These are phyloP conservation scores for Drosophila sucinea DNA, from an alignment of 1,140 invertebrate genomes.

Conservation along the genomic window DNA sequence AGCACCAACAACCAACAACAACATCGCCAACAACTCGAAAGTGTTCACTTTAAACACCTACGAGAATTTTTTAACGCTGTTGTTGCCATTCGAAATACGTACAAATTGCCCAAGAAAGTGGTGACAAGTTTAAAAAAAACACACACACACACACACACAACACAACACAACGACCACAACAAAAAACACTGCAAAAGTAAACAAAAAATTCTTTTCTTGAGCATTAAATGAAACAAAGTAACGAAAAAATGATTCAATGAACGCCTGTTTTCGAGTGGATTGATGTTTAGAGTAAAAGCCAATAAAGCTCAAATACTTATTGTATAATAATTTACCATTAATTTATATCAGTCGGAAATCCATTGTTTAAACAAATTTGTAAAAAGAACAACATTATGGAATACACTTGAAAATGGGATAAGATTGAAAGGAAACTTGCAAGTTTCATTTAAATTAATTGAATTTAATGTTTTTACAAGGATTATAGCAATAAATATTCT, in stretches of 20 bases:
- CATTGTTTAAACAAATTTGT: not conserved
- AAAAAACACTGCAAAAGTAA: constrained; percentile 16
- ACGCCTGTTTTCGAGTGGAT: not conserved
- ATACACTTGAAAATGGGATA: too few relatives aligned
- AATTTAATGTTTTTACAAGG: too few relatives aligned
- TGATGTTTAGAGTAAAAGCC: not conserved
- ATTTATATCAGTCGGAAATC: not conserved
- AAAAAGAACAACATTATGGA: too few relatives aligned
- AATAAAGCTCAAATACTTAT: not conserved
- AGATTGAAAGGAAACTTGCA: too few relatives aligned
- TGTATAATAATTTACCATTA: not conserved
- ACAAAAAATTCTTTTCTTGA: not conserved
- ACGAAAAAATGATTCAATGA: constrained; percentile 7
- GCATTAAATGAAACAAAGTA: constrained; percentile 8
- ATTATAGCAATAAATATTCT: too few relatives aligned
- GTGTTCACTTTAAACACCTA: constrained; percentile 81
- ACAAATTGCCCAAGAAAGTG: constrained; percentile 78
- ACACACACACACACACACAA: constrained; percentile 6
- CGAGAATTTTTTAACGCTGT: constrained; percentile 58
- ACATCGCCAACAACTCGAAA: constrained; percentile 57
- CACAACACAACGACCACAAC: constrained; percentile 24
- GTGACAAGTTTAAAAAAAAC: constrained; percentile 65
- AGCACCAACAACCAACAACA: constrained; percentile 18
- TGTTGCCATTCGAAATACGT: constrained; percentile 61
- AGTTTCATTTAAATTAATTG: too few relatives aligned